Conservation (phyloP, 2,113 vertebrate genomes). For the Ophiodon elongatus region DNA sequence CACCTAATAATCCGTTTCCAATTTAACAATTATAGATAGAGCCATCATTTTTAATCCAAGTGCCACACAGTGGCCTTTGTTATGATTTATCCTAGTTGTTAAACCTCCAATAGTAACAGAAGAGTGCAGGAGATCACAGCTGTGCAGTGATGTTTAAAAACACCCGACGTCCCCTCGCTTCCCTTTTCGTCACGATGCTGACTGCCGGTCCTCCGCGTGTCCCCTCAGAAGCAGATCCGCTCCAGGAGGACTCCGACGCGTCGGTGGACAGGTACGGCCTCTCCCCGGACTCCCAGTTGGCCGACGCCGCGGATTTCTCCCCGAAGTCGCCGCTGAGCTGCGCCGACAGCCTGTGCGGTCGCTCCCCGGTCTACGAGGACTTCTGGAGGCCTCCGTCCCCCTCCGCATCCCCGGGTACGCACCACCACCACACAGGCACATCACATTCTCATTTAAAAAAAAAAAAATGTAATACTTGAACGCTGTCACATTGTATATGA, state of each 20-base stretch:
- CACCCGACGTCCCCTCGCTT: not conserved
- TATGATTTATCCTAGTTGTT: not conserved
- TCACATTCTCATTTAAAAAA: not conserved
- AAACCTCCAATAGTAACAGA: not conserved
- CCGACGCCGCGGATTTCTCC: conserved; percentile 83
- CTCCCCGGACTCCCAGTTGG: conserved; percentile 85
- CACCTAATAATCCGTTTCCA: not conserved
- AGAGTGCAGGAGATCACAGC: not conserved
- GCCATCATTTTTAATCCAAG: not conserved
- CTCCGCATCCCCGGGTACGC: conserved; percentile 92
- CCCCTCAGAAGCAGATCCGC: conserved; percentile 65
- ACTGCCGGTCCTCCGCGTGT: not conserved
- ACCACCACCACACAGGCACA: not conserved
- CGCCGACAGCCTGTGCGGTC: conserved; percentile 86
- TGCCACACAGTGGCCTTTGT: not conserved
- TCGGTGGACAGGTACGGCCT: conserved; percentile 75
- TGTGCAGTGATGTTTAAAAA: not conserved
- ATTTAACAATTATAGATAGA: not conserved
- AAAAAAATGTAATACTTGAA: too few species aligned
- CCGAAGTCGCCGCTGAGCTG: conserved; percentile 90
- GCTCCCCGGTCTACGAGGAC: conserved; percentile 90
- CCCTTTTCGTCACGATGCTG: not conserved
- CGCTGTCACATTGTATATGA: not conserved
- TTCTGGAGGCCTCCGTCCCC: conserved; percentile 97
- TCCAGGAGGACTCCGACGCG: conserved; percentile 66